Base-by-base conservation (phyloP, 2,888 invertebrate genomes). In the Ectemnius lituratus region DNA sequence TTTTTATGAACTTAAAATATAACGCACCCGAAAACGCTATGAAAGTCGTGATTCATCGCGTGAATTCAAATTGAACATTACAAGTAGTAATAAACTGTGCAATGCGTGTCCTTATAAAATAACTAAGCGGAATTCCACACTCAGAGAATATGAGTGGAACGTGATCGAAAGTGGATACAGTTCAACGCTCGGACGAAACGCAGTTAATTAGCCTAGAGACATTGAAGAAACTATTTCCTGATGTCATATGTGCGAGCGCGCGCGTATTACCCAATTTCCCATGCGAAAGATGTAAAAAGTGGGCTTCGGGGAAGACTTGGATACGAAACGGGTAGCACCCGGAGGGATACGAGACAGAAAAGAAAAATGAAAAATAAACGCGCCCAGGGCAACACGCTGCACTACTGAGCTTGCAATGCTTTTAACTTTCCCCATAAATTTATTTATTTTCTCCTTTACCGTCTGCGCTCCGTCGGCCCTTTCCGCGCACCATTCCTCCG, bases 361-460 rank as follows among this genome's bases (percentile, higher is more conserved):
- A 73, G 76, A 84, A 83, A 82, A 78, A 79, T 81, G 81, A 81
- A 85, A 81, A 81, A 84, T 82, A 82, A 85, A 78, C 71, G 78
- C 70, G 75, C 74, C 75, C 61, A 56, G 75, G 81, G 81, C 81
- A 83, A 81, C 83, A 76, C 82, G 82, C 76, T 82, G 85, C 83
- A 83, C 78, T 79, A 82, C 81, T 77, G 83, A 85, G 86, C 87
- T 84, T 81, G 86, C 86, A 83, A 85, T 85, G 86, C 88, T 87
- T 85, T 88, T 86, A 89, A 89, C 89, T 89, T 89, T 86, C 71
- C 76, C 85, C 88, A 88, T 89, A 89, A 89, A 89, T 89, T 89
- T 89, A 88, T 89, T 88, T 88, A 82, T 85, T 75, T 58, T 62
- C 73, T n/a, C 57, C 23, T 49, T 18, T 20, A 11, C 59, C 56